A percentile compares a stretch with the other conserved stretches of the same genome.
Conservation (phyloP, 2,113 vertebrate genomes). For the Hydrochoerus hydrochaeris region DNA sequence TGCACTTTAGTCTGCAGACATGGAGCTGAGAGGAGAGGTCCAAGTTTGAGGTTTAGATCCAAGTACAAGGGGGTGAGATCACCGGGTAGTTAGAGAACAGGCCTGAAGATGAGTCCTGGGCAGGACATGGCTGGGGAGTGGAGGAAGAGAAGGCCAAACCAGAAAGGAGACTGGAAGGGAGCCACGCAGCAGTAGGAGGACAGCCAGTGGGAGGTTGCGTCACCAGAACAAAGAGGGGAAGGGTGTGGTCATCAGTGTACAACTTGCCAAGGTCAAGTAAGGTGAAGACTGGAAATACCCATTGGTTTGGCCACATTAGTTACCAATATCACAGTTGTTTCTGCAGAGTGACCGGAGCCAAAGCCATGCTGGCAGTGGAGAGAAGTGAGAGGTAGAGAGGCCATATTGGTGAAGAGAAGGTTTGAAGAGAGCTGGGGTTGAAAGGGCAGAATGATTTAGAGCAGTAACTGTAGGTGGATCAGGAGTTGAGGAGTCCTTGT, state of each 20-base stretch:
- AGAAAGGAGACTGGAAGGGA: slow-evolving; percentile 4
- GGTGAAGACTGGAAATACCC: background rate
- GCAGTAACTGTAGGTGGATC: background rate
- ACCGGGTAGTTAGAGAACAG: background rate
- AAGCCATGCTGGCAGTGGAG: background rate
- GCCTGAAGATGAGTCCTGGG: background rate
- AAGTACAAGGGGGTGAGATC: background rate
- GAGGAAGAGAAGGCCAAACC: background rate
- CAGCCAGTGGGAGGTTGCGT: background rate
- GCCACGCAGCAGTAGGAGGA: background rate
- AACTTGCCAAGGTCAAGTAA: background rate
- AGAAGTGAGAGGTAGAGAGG: background rate
- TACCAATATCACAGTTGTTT: background rate
- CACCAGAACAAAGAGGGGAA: slow-evolving; percentile 5
- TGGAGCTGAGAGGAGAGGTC: slow-evolving; percentile 24
- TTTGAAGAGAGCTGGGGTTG: background rate
- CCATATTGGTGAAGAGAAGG: background rate
- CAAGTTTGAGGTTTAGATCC: background rate
- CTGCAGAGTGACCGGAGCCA: background rate
- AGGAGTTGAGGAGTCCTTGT: background rate
- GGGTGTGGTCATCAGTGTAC: background rate
- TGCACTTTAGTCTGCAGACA: background rate
- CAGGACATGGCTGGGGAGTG: background rate
- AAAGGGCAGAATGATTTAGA: background rate
- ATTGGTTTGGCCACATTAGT: background rate